Evolutionary conservation across 2,113 vertebrate genomes (phyloP), one percentile per base, ranked within the genome.

Genomic region (Camarhynchus parvulus): DNA sequence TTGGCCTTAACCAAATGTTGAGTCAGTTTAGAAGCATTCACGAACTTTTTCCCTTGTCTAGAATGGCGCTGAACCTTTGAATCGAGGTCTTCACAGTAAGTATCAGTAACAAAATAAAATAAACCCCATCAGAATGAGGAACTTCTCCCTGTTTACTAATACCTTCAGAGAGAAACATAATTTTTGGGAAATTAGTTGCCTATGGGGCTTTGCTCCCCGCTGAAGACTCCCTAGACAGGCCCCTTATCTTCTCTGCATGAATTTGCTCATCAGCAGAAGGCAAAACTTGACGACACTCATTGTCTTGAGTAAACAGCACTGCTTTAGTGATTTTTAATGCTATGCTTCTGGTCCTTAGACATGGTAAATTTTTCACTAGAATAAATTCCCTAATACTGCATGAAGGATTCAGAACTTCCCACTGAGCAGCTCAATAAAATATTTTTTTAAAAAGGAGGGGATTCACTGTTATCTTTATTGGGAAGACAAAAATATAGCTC

Each of bases 401-500:
- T 39, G n/a, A 77, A 83, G 50, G 81, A 56, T 76, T 81, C 56
- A 53, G 47, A 68, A 20, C 25, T 61, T 93, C 83, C 37, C 63
- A 73, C 49, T n/a, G 76, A 92, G 68, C 28, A 76, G 49, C 31
- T 86, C n/a, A 74, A 78, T 56, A 86, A 88, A 31, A 42, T 8
- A 35, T 37, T 25, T 78, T 78, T 76, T 61, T 77, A 1, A 11
- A 77, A 50, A 58, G 15, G 14, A 23, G 16, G 46, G 27, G 39
- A 77, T 89, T 90, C 81, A 74, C 53, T 83, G 9, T 76, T 92
- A 37, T 49, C 90, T 89, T 95, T 82, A 68, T 25, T 52, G 72
- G 20, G 22, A 95, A 44, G 25, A 94, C 78, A 61, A 81, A 88
- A 74, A 47, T 49, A 46, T 7, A 74, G 53, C 30, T 52, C 66